These are phyloP conservation scores for Brachionus sp. DNA, from an alignment of 1,140 invertebrate species.

Conservation along the genomic window DNA sequence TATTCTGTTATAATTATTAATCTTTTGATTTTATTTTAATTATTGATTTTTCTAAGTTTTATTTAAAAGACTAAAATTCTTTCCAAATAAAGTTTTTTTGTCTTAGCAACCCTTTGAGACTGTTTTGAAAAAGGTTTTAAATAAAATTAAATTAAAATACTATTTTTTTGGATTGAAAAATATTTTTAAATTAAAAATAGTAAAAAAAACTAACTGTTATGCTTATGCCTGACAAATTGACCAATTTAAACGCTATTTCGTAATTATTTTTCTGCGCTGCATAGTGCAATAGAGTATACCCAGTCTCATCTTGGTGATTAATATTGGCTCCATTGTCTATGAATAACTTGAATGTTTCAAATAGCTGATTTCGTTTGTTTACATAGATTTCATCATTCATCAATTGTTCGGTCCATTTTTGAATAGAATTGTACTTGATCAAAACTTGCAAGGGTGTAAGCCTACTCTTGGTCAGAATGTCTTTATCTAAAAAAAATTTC, in stretches of 20 bases:
- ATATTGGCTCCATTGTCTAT: not conserved
- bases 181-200: not conserved
- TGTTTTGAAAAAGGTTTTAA: too few relatives aligned
- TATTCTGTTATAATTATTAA: too few relatives aligned
- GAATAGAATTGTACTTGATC: slow-evolving; percentile 36
- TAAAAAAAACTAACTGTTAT: not conserved
- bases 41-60: too few relatives aligned
- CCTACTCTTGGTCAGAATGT: slow-evolving; percentile 26
- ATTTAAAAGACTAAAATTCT: too few relatives aligned
- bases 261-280: slow-evolving; percentile 14
- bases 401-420: slow-evolving; percentile 7
- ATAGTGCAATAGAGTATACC: slow-evolving; percentile 16
- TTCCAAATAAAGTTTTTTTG: too few relatives aligned
- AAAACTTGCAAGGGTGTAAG: slow-evolving; percentile 25
- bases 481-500: not conserved
- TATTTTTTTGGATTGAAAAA: too few relatives aligned
- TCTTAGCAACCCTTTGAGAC: too few relatives aligned
- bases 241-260: not conserved
- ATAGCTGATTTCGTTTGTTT: not conserved
- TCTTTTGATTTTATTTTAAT: too few relatives aligned
- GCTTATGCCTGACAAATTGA: not conserved
- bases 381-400: slow-evolving; percentile 6
- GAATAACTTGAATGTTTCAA: slow-evolving; percentile 28
- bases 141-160: too few relatives aligned
- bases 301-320: slow-evolving; percentile 27